Base-by-base conservation (phyloP, 2,113 vertebrate species). In the Pterocles gutturalis region DNA sequence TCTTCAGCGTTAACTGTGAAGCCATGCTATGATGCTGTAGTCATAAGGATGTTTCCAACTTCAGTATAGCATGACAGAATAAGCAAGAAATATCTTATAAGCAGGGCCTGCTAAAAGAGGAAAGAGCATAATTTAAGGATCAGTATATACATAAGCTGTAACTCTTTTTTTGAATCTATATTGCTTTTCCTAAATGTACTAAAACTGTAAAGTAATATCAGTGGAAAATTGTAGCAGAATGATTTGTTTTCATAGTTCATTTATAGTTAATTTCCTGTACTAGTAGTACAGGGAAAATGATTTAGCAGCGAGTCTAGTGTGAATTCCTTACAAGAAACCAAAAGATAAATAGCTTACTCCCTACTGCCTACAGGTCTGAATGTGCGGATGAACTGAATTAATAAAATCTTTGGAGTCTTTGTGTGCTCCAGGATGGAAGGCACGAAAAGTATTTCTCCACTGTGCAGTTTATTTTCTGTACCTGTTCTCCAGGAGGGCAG, bases 231-330 rank as follows among this genome's bases (percentile, higher is more conserved):
- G 93, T 88, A 95, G 89, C 69, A 95, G 92, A 96, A 96, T 96
- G 96, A 97, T 97, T 96, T 97, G 96, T 97, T 97, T 97, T 98
- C 95, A 94, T 95, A 96, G 94, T 96, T 97, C 97, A 96, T 97
- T 97, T 98, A 97, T 96, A 96, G 96, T 96, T 97, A 97, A 97
- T 98, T 97, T 98, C 97, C 97, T 98, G 97, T 96, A 94, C 94
- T 96, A 95, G 96, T 94, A 97, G 94, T 96, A 96, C 77, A 96
- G 95, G 92, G 93, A 93, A 97, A 97, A 95, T 96, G 94, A 96
- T 97, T 97, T 97, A 97, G 92, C 96, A 94, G 92, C 3, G 1
- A 94, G 88, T 90, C 95, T 94, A 91, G 96, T 97, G 97, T 96
- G 97, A 97, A 98, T 97, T 98, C 95, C 91, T 95, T 94, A 94